Evolutionary conservation across 2,797 vertebrate species (phyloP).

Genomic region (Eospalax fontanierii): DNA sequence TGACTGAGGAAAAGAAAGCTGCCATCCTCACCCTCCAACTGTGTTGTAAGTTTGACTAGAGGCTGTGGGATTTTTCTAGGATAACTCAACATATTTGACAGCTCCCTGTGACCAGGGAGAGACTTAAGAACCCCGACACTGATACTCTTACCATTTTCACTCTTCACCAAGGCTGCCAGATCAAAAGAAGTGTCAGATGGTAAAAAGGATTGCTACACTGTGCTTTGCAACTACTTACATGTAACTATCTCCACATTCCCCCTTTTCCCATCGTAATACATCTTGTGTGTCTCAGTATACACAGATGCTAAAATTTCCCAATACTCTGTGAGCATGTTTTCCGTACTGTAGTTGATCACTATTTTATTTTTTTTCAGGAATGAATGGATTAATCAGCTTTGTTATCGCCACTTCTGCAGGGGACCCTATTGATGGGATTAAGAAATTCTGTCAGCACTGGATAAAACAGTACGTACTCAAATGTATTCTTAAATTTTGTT

Average conservation of each 20-base stretch:
- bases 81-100: conserved; percentile 35
- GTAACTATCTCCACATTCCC: not conserved
- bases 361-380: conserved; percentile 69
- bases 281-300: not conserved
- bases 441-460: conserved; percentile 47
- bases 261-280: not conserved
- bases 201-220: conserved; percentile 16
- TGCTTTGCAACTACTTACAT: conserved; percentile 13
- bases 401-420: conserved; percentile 12
- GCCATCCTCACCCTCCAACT: not conserved
- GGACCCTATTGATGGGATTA: conserved; percentile 49
- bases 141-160: conserved; percentile 17
- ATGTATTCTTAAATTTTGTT: conserved; percentile 44
- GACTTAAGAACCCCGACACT: conserved; percentile 11
- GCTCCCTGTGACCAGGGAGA: conserved; percentile 34
- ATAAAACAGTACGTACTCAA: conserved; percentile 70
- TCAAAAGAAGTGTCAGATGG: conserved; percentile 45
- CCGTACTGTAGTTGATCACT: not conserved
- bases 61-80: conserved; percentile 56
- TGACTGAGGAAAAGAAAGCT: conserved; percentile 14
- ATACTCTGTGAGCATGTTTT: not conserved
- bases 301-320: not conserved
- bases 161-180: not conserved
- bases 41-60: conserved; percentile 60
- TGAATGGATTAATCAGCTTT: conserved; percentile 44